phyloP scores from a whole-genome alignment of 1,140 invertebrate species.

The Panonychus citri region DNA sequence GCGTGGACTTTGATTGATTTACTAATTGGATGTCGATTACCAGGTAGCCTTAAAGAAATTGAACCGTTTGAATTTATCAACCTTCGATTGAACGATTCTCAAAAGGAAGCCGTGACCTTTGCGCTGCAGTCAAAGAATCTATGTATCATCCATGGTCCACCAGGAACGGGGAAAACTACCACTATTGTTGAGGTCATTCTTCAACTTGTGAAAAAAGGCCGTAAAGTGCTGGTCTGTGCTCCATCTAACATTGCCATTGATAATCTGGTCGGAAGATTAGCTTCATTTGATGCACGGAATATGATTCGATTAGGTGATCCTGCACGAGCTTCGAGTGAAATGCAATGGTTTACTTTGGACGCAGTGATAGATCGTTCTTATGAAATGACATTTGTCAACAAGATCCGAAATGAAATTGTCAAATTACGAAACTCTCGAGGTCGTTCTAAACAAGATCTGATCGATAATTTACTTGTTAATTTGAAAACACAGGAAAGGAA shows the following conservation, averaged over 20 bases:
- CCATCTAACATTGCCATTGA: constrained; percentile 38
- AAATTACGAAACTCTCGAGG: constrained; percentile 17
- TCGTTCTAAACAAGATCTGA: constrained; percentile 15
- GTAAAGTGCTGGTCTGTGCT: constrained; percentile 32
- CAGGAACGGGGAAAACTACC: constrained; percentile 40
- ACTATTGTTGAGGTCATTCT: constrained; percentile 35
- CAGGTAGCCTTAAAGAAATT: neutral
- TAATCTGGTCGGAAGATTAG: constrained; percentile 31
- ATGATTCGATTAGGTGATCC: constrained; percentile 34
- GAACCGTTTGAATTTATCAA: constrained; percentile 4
- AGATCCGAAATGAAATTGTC: constrained; percentile 29
- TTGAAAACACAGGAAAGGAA: constrained; percentile 23
- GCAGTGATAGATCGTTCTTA: constrained; percentile 27
- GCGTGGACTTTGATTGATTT: neutral
- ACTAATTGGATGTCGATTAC: neutral
- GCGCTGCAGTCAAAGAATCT: constrained; percentile 27
- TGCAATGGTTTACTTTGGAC: constrained; percentile 27
- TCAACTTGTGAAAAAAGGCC: constrained; percentile 23
- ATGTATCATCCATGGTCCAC: constrained; percentile 27
- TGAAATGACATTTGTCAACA: constrained; percentile 25
- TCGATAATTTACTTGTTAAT: constrained; percentile 26
- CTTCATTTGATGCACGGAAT: neutral
- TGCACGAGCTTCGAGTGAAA: constrained; percentile 22
- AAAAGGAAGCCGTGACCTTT: constrained; percentile 32
- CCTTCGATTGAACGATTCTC: constrained; percentile 27